Conservation (phyloP, 1,140 invertebrate species). For the Microplitis demolitor region DNA sequence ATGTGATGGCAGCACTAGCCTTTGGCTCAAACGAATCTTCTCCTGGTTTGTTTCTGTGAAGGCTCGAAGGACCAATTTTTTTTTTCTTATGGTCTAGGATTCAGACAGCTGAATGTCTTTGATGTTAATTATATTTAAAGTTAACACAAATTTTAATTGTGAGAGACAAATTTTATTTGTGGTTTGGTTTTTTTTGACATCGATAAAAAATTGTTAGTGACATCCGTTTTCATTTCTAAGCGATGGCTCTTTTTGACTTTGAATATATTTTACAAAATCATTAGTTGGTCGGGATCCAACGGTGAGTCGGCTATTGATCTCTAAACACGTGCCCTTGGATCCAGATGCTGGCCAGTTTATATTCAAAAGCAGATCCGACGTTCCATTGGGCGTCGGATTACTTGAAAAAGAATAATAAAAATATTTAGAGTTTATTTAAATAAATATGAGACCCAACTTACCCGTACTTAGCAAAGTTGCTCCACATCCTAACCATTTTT, state of each 20-base stretch:
- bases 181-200: no score
- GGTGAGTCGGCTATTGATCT: neutral
- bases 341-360: neutral
- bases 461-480: conserved; percentile 4
- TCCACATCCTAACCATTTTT: neutral
- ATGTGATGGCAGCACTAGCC: no score
- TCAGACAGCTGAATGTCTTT: conserved; percentile 70
- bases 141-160: conserved; percentile 46
- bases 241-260: no score
- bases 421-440: no score
- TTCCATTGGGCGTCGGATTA: neutral
- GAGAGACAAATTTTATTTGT: no score
- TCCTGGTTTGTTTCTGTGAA: no score
- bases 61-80: no score
- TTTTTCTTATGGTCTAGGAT: conserved; percentile 43
- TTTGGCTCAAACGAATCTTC: no score
- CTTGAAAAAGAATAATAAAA: no score
- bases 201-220: no score
- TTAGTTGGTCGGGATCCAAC: neutral
- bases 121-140: conserved; percentile 75
- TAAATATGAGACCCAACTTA: neutral
- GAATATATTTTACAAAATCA: no score
- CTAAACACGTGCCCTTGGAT: neutral
- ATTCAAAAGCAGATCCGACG: neutral
- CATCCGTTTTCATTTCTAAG: no score